Conservation (phyloP, 2,888 invertebrate genomes). For the Drosophila anomalata region DNA sequence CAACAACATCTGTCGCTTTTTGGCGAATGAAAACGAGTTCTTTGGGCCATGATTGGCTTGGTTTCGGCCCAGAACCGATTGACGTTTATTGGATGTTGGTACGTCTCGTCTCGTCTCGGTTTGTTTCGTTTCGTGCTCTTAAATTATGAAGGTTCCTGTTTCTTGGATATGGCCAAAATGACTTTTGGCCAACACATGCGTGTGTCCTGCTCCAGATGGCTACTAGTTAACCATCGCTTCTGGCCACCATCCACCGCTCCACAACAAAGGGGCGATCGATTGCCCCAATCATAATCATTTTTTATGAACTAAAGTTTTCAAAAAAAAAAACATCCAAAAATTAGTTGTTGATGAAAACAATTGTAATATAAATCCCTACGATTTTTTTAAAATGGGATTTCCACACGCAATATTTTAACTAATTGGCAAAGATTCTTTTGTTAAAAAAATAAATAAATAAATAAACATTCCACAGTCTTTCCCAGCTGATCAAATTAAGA, state of each 20-base stretch:
- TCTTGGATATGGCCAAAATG: constrained; percentile 44
- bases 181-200: constrained; percentile 44
- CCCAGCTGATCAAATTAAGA: constrained; percentile 18
- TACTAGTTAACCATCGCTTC: constrained; percentile 29
- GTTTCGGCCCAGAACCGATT: constrained; percentile 27
- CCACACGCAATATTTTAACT: constrained; percentile 20
- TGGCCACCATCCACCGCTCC: constrained; percentile 10
- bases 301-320: constrained; percentile 27
- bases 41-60: constrained; percentile 2
- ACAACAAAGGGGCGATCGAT: constrained; percentile 23
- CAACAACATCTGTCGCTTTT: constrained; percentile 58
- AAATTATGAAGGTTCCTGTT: constrained; percentile 61
- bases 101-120: constrained; percentile 33
- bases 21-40: constrained; percentile 24
- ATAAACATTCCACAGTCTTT: background rate
- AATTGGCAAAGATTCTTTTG: background rate
- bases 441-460: background rate
- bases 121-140: constrained; percentile 42
- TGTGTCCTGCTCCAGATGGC: constrained; percentile 64
- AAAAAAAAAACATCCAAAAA: constrained; percentile 2
- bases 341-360: background rate
- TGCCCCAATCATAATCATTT: constrained; percentile 32
- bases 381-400: constrained; percentile 14
- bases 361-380: constrained; percentile 10
- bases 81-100: constrained; percentile 63